Percentiles rank a stretch among this genome's conserved stretches.
These are phyloP conservation scores for Notarius lentiginosus DNA, from an alignment of 2,113 vertebrate species.

Conservation along the genomic window DNA sequence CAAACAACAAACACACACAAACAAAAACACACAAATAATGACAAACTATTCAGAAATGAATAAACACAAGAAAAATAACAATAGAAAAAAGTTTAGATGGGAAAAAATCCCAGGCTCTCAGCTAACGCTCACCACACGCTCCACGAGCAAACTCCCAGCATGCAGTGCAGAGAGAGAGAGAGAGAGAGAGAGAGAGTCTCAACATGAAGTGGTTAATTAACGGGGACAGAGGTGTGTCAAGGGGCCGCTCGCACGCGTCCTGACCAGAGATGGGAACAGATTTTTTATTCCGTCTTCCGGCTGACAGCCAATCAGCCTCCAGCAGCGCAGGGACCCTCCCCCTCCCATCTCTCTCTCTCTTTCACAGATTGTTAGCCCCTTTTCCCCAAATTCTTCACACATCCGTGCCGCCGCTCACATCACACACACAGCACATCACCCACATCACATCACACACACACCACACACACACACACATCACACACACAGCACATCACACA, in stretches of 20 bases:
- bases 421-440: not conserved
- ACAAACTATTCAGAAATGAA: too few species aligned
- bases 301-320: constrained; percentile 77
- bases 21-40: too few species aligned
- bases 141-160: too few species aligned
- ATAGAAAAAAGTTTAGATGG: too few species aligned
- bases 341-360: constrained; percentile 65
- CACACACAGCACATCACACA: too few species aligned
- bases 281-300: constrained; percentile 68
- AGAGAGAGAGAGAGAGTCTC: not conserved
- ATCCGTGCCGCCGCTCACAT: constrained; percentile 48
- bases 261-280: constrained; percentile 63
- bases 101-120: too few species aligned
- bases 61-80: too few species aligned
- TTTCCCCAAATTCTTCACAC: constrained; percentile 74
- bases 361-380: constrained; percentile 75
- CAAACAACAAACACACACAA: too few species aligned
- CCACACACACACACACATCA: constrained; percentile 19
- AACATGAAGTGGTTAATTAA: constrained; percentile 25
- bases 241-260: constrained; percentile 63
- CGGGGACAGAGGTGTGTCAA: constrained; percentile 68
- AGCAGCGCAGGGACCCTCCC: constrained; percentile 60
- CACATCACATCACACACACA: not conserved
- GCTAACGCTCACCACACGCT: too few species aligned
- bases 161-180: not conserved